These are phyloP conservation scores for Augochlora pura DNA, from an alignment of 1,140 invertebrate species.

Conservation along the genomic window DNA sequence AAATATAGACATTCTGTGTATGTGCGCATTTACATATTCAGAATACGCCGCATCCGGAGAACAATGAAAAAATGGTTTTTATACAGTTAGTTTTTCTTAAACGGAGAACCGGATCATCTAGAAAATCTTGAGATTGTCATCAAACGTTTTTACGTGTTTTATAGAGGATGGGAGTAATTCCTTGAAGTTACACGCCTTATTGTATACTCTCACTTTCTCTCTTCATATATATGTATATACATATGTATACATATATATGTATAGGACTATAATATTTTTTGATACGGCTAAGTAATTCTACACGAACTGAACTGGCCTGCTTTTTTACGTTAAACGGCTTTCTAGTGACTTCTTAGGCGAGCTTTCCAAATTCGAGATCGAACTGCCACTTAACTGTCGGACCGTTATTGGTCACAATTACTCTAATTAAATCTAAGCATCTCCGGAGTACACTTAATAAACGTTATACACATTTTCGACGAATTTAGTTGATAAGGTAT, in stretches of 20 bases:
- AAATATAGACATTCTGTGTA: not conserved
- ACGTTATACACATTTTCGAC: conserved; percentile 35
- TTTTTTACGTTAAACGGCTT: conserved; percentile 44
- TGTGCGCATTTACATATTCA: conserved; percentile 30
- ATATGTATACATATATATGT: conserved; percentile 3
- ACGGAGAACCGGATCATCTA: not conserved
- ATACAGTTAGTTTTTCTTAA: not conserved
- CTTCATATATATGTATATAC: not conserved
- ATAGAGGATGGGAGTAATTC: conserved; percentile 17
- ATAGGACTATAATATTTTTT: conserved; percentile 67
- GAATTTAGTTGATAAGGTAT: conserved; percentile 26
- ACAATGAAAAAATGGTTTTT: not conserved
- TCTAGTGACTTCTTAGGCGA: conserved; percentile 42
- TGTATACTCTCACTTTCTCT: not conserved
- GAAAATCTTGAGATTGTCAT: not conserved
- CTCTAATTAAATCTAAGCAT: conserved; percentile 25
- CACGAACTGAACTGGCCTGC: conserved; percentile 24
- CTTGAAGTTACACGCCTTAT: conserved; percentile 12
- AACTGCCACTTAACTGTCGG: conserved; percentile 43
- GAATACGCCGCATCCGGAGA: conserved; percentile 14
- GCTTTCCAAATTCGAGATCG: conserved; percentile 33
- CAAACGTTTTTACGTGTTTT: not conserved
- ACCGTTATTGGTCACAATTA: conserved; percentile 20
- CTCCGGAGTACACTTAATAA: conserved; percentile 29
- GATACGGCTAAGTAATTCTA: conserved; percentile 56